Percentiles rank a stretch among this genome's conserved stretches.
Conservation (phyloP, 2,797 vertebrate genomes). For the Acanthis flammea region DNA sequence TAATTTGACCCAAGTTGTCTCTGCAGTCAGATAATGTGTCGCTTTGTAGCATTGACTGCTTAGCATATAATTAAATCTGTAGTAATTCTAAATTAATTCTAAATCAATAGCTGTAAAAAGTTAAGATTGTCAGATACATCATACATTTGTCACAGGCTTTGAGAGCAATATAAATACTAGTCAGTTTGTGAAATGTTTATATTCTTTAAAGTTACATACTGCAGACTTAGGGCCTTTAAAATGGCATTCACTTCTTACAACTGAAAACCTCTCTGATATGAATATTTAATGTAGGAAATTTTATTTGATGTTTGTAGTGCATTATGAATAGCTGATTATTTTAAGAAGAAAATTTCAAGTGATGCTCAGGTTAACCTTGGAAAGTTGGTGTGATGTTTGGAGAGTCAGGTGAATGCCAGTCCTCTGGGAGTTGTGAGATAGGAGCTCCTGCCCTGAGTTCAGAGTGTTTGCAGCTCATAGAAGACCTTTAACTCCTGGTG, state of each 20-base stretch:
- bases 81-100: background rate
- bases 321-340: background rate
- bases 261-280: background rate
- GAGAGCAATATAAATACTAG: background rate
- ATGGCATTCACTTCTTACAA: background rate
- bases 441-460: background rate
- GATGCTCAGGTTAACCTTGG: background rate
- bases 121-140: background rate
- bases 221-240: background rate
- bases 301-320: background rate
- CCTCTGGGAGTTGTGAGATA: fast-evolving
- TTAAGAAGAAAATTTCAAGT: background rate
- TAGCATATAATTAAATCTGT: background rate
- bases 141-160: background rate
- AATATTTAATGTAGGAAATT: background rate
- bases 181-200: background rate
- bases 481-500: background rate
- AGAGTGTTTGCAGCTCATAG: background rate
- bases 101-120: background rate
- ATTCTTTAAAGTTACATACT: background rate
- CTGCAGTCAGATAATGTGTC: background rate
- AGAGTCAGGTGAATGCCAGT: background rate
- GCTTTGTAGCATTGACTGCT: background rate
- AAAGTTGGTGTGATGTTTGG: background rate
- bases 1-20: background rate